These are phyloP conservation scores for Rhinatrema bivittatum DNA, from an alignment of 2,797 vertebrate genomes.

Conservation along the genomic window DNA sequence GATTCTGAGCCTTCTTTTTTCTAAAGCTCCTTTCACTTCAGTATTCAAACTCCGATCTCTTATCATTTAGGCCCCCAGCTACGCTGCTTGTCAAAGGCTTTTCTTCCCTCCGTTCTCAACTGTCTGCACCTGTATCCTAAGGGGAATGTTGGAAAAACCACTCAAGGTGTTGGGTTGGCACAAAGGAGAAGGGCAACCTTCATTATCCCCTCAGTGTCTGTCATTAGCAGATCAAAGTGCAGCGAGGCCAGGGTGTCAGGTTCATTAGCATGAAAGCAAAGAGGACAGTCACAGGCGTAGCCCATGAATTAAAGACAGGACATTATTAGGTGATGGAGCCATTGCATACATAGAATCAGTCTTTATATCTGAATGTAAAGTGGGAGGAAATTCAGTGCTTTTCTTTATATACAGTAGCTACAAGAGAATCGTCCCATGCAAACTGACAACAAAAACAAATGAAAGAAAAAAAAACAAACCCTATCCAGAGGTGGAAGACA, in stretches of 20 bases:
- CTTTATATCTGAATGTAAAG: background rate
- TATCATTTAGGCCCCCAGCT: too few relatives aligned
- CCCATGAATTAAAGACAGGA: background rate
- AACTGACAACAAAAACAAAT: slow-evolving; percentile 2
- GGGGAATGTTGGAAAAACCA: slow-evolving; percentile 16
- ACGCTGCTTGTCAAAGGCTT: too few relatives aligned
- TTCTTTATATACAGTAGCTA: background rate
- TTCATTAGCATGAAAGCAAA: slow-evolving; percentile 20
- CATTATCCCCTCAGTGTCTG: slow-evolving; percentile 18
- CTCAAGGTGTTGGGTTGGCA: slow-evolving; percentile 10
- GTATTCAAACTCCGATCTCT: too few relatives aligned
- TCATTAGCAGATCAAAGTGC: slow-evolving; percentile 36
- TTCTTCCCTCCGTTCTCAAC: too few relatives aligned
- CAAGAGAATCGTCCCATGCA: background rate
- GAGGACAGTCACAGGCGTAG: too few relatives aligned
- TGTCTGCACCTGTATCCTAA: too few relatives aligned
- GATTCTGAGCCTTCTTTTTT: too few relatives aligned
- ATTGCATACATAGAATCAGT: background rate
- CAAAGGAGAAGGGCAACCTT: slow-evolving; percentile 4
- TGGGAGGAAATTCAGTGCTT: background rate
- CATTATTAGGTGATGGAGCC: background rate
- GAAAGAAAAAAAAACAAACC: slow-evolving; percentile 1
- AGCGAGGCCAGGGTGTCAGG: background rate
- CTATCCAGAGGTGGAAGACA: background rate
- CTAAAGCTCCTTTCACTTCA: too few relatives aligned